Percentiles rank a stretch among this genome's conserved stretches.
Evolutionary conservation across 1,140 invertebrate genomes (phyloP).

Genomic region (Drosophila simulans): DNA sequence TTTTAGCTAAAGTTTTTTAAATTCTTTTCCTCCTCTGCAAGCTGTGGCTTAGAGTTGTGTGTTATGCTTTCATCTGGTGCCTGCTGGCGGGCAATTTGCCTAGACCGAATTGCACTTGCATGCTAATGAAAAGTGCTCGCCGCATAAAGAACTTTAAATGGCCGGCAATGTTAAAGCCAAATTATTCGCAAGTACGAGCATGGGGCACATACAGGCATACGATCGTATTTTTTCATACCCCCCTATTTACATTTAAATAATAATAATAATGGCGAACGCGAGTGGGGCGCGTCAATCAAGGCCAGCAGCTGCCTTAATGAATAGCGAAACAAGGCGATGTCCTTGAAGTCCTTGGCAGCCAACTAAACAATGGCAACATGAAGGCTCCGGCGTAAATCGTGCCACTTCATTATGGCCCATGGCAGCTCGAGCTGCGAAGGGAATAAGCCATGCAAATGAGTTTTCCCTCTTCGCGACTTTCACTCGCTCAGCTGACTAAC

Average conservation of each 20-base stretch:
- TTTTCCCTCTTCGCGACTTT: constrained; percentile 44
- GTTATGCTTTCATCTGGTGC: constrained; percentile 46
- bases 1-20: constrained; percentile 34
- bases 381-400: constrained; percentile 50
- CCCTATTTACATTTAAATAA: constrained; percentile 51
- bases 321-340: constrained; percentile 27
- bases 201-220: neutral
- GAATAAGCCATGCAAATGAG: constrained; percentile 46
- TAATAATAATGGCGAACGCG: constrained; percentile 32
- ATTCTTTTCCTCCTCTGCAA: constrained; percentile 16
- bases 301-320: constrained; percentile 53
- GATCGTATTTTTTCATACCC: neutral
- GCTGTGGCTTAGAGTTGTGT: constrained; percentile 43
- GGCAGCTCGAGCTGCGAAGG: constrained; percentile 22
- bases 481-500: constrained; percentile 18
- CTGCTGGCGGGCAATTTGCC: constrained; percentile 37
- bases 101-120: constrained; percentile 51
- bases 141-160: constrained; percentile 41
- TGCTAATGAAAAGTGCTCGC: constrained; percentile 42
- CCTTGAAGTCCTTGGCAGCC: constrained; percentile 46
- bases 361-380: constrained; percentile 52
- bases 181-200: constrained; percentile 23
- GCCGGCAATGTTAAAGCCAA: constrained; percentile 45
- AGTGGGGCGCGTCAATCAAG: constrained; percentile 26
- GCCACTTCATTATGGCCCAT: constrained; percentile 48